These are phyloP conservation scores for Rhizoglyphus robini DNA, from an alignment of 1,140 invertebrate species.

Conservation along the genomic window DNA sequence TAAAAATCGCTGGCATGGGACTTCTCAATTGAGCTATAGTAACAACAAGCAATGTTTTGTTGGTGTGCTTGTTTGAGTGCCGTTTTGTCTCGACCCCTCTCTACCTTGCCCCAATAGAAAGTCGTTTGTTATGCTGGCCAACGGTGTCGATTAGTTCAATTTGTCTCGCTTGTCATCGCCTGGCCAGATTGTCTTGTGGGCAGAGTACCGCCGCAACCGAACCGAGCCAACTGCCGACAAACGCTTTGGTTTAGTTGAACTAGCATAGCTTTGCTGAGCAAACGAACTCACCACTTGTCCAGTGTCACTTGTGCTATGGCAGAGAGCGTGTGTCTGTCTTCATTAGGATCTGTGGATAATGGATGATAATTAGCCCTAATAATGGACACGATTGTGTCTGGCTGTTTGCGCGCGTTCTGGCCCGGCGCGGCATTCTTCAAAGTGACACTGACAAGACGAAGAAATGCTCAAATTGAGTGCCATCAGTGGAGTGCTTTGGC, in stretches of 20 bases:
- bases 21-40: too few relatives aligned
- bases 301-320: background rate
- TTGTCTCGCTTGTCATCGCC: slow-evolving; percentile 6
- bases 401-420: background rate
- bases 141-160: background rate
- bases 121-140: too few relatives aligned
- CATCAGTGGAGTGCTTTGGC: too few relatives aligned
- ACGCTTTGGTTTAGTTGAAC: too few relatives aligned
- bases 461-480: too few relatives aligned
- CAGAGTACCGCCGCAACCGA: background rate
- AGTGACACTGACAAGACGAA: too few relatives aligned
- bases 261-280: too few relatives aligned
- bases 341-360: background rate
- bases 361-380: background rate
- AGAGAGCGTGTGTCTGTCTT: background rate
- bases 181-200: background rate
- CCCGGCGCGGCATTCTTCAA: slow-evolving; percentile 6
- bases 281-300: background rate
- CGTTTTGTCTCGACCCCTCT: too few relatives aligned
- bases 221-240: background rate
- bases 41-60: too few relatives aligned
- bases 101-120: too few relatives aligned
- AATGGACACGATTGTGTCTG: background rate
- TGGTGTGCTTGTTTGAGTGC: too few relatives aligned
- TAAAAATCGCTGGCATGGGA: too few relatives aligned